Conservation (phyloP, 2,888 invertebrate species). For the Phasia obesa region DNA sequence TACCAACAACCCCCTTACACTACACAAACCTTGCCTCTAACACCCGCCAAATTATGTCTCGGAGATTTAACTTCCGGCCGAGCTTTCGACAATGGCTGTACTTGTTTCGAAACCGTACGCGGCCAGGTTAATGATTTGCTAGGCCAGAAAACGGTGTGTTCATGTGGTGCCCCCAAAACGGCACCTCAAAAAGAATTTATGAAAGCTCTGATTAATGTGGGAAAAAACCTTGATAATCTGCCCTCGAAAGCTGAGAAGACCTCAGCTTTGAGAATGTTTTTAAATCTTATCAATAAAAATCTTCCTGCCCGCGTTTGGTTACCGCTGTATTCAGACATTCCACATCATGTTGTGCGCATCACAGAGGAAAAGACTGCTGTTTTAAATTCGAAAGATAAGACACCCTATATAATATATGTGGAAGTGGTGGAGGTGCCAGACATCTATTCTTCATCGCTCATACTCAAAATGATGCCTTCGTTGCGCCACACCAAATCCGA, state of each 20-base stretch:
- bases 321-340: conserved; percentile 91
- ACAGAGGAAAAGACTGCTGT: conserved; percentile 98
- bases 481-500: conserved; percentile 96
- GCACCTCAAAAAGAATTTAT: conserved; percentile 93
- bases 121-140: conserved; percentile 89
- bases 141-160: conserved; percentile 90
- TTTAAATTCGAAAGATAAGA: conserved; percentile 95
- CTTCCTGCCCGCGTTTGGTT: conserved; percentile 99
- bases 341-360: conserved; percentile 97
- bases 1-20: conserved; percentile 80
- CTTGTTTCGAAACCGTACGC: conserved; percentile 93
- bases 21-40: conserved; percentile 78
- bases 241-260: conserved; percentile 96
- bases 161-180: conserved; percentile 91
- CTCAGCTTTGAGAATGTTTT: conserved; percentile 94
- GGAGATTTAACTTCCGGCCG: conserved; percentile 97
- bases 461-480: conserved; percentile 93
- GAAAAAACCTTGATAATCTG: conserved; percentile 90
- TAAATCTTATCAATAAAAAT: conserved; percentile 96
- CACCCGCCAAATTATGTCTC: conserved; percentile 87
- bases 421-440: conserved; percentile 96
- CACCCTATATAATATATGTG: conserved; percentile 98
- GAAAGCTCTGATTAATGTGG: conserved; percentile 93
- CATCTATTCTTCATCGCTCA: conserved; percentile 91
- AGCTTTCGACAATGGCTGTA: conserved; percentile 98